Evolutionary conservation across 1,140 invertebrate genomes (phyloP).

Genomic region (Pachypeltis micranthus): DNA sequence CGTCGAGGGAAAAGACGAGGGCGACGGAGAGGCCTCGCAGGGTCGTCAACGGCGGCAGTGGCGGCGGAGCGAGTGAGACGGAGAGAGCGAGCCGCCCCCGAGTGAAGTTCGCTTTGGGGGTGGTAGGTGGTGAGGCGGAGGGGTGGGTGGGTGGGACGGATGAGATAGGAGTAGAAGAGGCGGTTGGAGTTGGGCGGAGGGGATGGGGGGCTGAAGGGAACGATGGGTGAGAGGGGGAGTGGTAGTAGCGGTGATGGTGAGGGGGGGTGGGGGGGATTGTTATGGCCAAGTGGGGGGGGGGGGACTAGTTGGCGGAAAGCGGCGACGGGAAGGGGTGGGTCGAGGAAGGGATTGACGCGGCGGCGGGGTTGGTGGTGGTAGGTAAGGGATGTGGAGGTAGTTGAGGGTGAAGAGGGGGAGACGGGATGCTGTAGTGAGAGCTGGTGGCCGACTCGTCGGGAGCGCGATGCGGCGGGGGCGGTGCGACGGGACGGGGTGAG

Average conservation of each 20-base stretch:
- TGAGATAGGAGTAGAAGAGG: neutral
- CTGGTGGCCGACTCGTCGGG: neutral
- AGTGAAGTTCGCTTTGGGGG: neutral
- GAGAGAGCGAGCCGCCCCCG: neutral
- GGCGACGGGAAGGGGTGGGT: neutral
- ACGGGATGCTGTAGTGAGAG: constrained; percentile 6
- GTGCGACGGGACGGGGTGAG: neutral
- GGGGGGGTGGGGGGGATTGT: neutral
- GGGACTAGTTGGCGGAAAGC: neutral
- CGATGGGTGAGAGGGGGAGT: neutral
- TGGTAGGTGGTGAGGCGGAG: neutral
- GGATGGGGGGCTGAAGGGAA: constrained; percentile 7
- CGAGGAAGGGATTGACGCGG: neutral
- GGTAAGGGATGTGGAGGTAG: neutral
- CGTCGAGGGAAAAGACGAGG: neutral
- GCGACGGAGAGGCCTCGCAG: neutral
- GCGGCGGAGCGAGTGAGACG: neutral
- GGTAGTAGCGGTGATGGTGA: neutral
- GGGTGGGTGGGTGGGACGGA: constrained; percentile 2
- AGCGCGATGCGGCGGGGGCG: neutral
- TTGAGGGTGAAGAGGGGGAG: neutral
- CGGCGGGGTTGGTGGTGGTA: neutral
- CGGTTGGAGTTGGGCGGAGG: neutral
- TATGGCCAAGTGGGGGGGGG: neutral
- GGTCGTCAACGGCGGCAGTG: neutral